Percentiles rank a stretch among this genome's conserved stretches.
These are phyloP conservation scores for Zootermopsis nevadensis DNA, from an alignment of 2,888 invertebrate species.

Conservation along the genomic window DNA sequence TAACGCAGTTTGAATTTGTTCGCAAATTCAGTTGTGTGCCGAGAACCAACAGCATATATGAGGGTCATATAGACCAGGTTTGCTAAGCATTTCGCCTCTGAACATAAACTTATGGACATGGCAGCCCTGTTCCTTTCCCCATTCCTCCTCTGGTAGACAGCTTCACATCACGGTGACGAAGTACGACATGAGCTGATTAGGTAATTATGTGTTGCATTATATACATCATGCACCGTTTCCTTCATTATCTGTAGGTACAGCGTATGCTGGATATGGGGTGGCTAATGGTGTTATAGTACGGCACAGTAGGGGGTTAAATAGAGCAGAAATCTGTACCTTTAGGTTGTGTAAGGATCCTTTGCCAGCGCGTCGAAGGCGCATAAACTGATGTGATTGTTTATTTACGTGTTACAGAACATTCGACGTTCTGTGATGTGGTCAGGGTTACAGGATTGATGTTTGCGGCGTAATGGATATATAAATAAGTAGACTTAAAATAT, in stretches of 20 bases:
- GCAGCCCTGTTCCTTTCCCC: not conserved
- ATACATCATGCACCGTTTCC: conserved; percentile 25
- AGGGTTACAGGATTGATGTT: no score
- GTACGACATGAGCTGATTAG: conserved; percentile 35
- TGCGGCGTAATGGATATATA: no score
- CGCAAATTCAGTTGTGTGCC: not conserved
- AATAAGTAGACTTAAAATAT: no score
- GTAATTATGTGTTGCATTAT: conserved; percentile 26
- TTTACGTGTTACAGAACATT: not conserved
- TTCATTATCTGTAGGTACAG: conserved; percentile 35
- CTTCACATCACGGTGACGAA: not conserved
- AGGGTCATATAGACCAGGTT: not conserved
- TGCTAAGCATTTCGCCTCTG: conserved; percentile 9
- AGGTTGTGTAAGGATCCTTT: conserved; percentile 4
- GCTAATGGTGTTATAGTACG: conserved; percentile 32
- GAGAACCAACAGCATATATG: not conserved
- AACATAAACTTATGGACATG: not conserved
- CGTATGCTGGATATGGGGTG: conserved; percentile 6
- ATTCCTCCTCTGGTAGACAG: not conserved
- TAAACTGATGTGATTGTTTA: not conserved
- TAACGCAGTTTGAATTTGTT: not conserved
- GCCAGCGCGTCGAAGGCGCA: not conserved
- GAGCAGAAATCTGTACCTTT: conserved; percentile 39
- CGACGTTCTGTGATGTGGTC: no score
- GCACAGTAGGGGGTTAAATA: conserved; percentile 10